phyloP scores from a whole-genome alignment of 2,888 invertebrate genomes.

The Volucella zonaria region DNA sequence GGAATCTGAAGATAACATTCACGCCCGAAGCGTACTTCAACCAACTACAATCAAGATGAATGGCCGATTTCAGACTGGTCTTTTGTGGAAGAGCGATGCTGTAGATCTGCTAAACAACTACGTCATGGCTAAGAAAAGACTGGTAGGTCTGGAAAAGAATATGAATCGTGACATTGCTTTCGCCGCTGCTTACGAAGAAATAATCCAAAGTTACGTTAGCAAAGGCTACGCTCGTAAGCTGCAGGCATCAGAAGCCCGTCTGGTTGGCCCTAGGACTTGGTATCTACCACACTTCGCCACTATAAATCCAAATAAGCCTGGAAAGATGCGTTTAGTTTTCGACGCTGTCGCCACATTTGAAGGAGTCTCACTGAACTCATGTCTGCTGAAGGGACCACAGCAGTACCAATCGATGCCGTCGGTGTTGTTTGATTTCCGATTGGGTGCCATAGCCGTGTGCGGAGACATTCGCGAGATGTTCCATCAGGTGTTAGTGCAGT shows the following conservation, averaged over 20 bases:
- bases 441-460: slow-evolving; percentile 48
- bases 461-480: slow-evolving; percentile 72
- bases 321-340: slow-evolving; percentile 75
- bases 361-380: slow-evolving; percentile 67
- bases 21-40: slow-evolving; percentile 27
- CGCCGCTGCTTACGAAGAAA: not conserved
- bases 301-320: slow-evolving; percentile 75
- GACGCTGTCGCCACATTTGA: slow-evolving; percentile 72
- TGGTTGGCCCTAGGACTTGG: not conserved
- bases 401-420: slow-evolving; percentile 35
- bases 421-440: slow-evolving; percentile 59
- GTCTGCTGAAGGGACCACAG: slow-evolving; percentile 61
- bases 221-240: slow-evolving; percentile 11
- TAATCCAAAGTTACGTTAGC: slow-evolving; percentile 9
- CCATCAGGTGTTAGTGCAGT: slow-evolving; percentile 44
- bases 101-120: slow-evolving; percentile 26
- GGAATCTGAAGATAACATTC: slow-evolving; percentile 15
- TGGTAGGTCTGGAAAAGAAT: slow-evolving; percentile 14
- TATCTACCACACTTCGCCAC: slow-evolving; percentile 37
- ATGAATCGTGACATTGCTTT: too few species aligned
- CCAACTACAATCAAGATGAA: slow-evolving; percentile 29
- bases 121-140: too few species aligned
- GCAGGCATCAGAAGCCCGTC: not conserved
- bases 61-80: slow-evolving; percentile 53
- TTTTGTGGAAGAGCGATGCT: slow-evolving; percentile 29